Base-by-base conservation (phyloP, 2,888 invertebrate genomes). In the Acholoe squamosa region DNA sequence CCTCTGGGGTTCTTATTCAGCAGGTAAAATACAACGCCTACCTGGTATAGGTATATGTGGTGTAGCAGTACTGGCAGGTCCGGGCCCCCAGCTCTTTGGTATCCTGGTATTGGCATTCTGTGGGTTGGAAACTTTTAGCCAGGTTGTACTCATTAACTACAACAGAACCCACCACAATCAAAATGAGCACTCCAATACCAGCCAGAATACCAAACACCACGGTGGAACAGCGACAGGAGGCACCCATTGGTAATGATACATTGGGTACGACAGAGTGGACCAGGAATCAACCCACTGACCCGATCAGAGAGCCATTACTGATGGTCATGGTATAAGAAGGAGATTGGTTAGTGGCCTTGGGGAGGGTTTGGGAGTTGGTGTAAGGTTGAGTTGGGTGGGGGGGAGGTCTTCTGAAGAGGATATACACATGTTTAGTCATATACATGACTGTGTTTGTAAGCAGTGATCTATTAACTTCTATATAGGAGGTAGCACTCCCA, bases 1-100 rank as follows among this genome's bases (percentile, higher is more conserved):
- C 43, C 43, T 43, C 5, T 43, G 43, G 5, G 10, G 10, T 3
- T 10, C 43, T 43, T 43, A 43, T 43, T 43, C 5, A 43, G 10
- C 43, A 3, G 43, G 10, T 43, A 43, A 43, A 10, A 7, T 7
- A 10, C 19, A 61, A n/a, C 14, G 12, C 61, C 61, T 14, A 61
- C 84, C 84, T 22, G 0, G 84, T 84, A 5, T 0, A n/a, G 22
- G 84, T 84, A 34, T 84, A 84, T 3, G 84, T 84, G n/a, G 84
- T 84, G 25, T 84, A 84, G 43, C 84, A 84, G 51, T 84, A 84
- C 84, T 84, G 34, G 43, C 84, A 84, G 25, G 1, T n/a, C n/a
- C 84, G 3, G 10, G 43, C 10, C 12, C 84, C 84, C 7, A 34
- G 84, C 7, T 61, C 61, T 34, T 1, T 16, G 28, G 7, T 16